Base-by-base conservation (phyloP, 2,797 vertebrate species). In the Poeciliopsis presidionis region DNA sequence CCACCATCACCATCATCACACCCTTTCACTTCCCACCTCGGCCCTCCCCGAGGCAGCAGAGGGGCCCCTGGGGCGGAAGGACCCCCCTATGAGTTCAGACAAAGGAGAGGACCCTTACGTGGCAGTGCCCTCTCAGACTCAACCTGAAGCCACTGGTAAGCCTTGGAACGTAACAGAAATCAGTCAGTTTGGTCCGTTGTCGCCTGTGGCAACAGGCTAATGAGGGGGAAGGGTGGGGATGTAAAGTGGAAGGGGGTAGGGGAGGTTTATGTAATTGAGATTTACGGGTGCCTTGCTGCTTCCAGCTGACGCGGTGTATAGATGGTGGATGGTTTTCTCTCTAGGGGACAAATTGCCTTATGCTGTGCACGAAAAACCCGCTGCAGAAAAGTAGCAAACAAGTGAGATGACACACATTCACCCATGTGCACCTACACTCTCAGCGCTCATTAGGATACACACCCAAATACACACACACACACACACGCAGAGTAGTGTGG, bases 81-180 rank as follows among this genome's bases (percentile, higher is more conserved):
- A 99, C 87, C 94, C 93, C 51, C 95, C 96, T 86, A 94, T 94
- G 92, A 96, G 96, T 93, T 95, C 96, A 86, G 97, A 97, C 96
- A 97, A 96, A 95, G 97, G 96, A 94, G 97, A 99, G 91, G 93
- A 95, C 92, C 96, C 97, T 89, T 97, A 97, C 95, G 95, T 97
- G 94, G 97, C 97, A 73, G 96, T 97, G 92, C 97, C 98, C 92
- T 98, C 98, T 94, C 96, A 97, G 97, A 97, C 97, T 94, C 97
- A 97, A 94, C 97, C 97, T 87, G 97, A 98, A 96, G 96, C 96
- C 94, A 97, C 97, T 96, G 98, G 98, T 99, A 99, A 99, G 98
- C 98, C 98, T 99, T 98, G 97, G 97, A 98, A 97, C 95, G 91
- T 89, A 90, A 90, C 88, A 89, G 84, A 57, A 86, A 79, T 36